Conservation (phyloP, 2,888 invertebrate genomes). For the Hetaerina titia region DNA sequence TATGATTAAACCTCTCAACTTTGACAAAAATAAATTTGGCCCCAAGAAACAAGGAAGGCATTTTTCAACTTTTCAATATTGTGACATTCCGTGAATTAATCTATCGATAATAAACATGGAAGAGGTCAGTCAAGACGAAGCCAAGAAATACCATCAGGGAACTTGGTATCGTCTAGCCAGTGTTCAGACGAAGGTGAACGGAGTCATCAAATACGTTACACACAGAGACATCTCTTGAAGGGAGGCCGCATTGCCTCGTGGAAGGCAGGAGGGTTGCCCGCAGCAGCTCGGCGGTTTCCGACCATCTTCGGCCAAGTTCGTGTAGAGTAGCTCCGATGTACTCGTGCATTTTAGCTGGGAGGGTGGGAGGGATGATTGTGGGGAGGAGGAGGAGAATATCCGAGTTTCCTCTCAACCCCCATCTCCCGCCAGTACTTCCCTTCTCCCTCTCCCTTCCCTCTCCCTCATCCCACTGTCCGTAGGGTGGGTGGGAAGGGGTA, state of each 20-base stretch:
- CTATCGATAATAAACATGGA: background rate
- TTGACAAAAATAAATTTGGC: too few relatives aligned
- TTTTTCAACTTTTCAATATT: too few relatives aligned
- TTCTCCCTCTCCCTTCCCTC: background rate
- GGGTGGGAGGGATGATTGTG: conserved; percentile 3
- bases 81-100: too few relatives aligned
- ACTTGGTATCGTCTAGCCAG: background rate
- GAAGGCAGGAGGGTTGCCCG: background rate
- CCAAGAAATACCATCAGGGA: conserved; percentile 3
- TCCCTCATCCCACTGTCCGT: background rate
- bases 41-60: too few relatives aligned
- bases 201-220: conserved; percentile 38
- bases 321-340: conserved; percentile 32
- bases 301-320: conserved; percentile 48
- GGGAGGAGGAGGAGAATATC: conserved; percentile 32
- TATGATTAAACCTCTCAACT: too few relatives aligned
- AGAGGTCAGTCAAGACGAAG: background rate
- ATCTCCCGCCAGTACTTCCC: background rate
- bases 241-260: background rate
- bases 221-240: conserved; percentile 58
- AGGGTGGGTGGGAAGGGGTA: background rate
- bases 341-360: background rate
- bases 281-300: conserved; percentile 36
- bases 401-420: background rate
- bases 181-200: background rate